Evolutionary conservation across 2,797 vertebrate species (phyloP).

Genomic region (Manis crassicaudata): DNA sequence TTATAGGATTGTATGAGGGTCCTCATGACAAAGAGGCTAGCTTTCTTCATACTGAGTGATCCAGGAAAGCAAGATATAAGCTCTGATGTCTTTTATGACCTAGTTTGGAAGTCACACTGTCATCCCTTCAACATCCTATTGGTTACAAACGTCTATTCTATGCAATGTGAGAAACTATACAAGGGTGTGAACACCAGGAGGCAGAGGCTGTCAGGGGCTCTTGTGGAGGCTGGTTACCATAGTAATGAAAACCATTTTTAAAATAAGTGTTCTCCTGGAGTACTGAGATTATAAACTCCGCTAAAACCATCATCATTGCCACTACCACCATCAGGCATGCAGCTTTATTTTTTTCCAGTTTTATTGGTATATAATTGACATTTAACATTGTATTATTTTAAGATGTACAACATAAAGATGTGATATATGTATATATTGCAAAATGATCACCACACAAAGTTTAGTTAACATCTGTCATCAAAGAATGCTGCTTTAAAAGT

Average conservation of each 20-base stretch:
- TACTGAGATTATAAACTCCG: background rate
- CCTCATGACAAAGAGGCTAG: too few relatives aligned
- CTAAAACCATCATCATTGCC: background rate
- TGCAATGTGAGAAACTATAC: background rate
- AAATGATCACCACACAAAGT: background rate
- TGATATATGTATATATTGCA: background rate
- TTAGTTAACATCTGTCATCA: background rate
- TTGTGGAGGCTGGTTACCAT: background rate
- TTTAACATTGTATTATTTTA: background rate
- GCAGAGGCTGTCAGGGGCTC: background rate
- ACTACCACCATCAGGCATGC: background rate
- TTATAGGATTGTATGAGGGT: background rate
- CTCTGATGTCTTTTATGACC: background rate
- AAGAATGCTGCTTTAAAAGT: background rate
- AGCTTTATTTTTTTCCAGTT: background rate
- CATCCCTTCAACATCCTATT: background rate
- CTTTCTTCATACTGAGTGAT: background rate
- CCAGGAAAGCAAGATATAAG: background rate
- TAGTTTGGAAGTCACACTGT: background rate
- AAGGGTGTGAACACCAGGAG: background rate
- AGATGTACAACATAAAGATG: background rate
- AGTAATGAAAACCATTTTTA: background rate
- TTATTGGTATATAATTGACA: background rate
- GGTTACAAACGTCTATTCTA: background rate
- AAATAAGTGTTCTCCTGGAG: background rate